phyloP scores from a whole-genome alignment of 1,140 invertebrate species.

The Berghia stephanieae region DNA sequence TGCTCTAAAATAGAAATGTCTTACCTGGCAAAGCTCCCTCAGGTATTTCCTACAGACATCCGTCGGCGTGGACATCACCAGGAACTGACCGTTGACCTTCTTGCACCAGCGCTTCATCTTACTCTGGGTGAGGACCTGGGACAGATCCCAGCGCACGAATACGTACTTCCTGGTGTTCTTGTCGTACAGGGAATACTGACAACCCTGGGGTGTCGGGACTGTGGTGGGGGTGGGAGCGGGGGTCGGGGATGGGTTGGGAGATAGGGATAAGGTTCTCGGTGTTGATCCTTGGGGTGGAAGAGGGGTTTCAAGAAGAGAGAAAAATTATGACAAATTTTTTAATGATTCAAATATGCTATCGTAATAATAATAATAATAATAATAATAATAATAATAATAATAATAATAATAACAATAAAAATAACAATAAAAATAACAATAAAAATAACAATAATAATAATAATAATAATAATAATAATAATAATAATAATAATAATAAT shows the following conservation, averaged over 20 bases:
- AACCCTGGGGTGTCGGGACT: slow-evolving; percentile 2
- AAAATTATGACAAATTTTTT: background rate
- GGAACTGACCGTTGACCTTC: slow-evolving; percentile 17
- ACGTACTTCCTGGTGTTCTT: slow-evolving; percentile 37
- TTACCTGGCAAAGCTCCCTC: slow-evolving; percentile 34
- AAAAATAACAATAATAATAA: no score
- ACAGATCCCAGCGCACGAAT: slow-evolving; percentile 31
- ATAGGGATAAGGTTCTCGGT: no score
- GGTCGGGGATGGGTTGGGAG: background rate
- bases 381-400: no score
- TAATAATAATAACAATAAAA: no score
- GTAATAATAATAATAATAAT: no score
- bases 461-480: no score
- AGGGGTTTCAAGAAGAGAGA: background rate
- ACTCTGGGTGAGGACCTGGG: slow-evolving; percentile 35
- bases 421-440: no score
- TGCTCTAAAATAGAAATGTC: no score
- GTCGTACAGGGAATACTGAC: slow-evolving; percentile 39
- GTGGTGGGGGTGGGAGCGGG: background rate
- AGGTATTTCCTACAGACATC: slow-evolving; percentile 31
- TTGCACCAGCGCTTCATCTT: slow-evolving; percentile 38
- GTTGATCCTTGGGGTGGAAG: background rate
- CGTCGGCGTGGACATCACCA: slow-evolving; percentile 23
- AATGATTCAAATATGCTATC: background rate
- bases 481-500: no score